Conservation (phyloP, 30 jellyfish, hydroid and myxozoan species). For the Clytia hemisphaerica region DNA sequence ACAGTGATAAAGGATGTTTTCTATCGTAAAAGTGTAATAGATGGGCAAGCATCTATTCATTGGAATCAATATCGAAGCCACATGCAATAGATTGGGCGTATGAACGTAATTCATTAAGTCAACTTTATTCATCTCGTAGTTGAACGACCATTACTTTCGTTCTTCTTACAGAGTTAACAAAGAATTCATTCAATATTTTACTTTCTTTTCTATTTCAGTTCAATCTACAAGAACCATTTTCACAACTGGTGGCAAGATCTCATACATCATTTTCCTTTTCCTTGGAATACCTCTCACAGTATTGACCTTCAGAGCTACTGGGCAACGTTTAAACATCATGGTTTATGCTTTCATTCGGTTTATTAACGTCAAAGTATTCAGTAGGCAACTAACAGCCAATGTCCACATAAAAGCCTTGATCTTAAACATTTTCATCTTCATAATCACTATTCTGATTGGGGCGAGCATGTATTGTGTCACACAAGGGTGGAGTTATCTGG, state of each 20-base stretch:
- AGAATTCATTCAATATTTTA: no score
- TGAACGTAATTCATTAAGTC: no score
- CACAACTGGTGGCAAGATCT: constrained; percentile 60
- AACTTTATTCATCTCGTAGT: no score
- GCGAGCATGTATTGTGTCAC: constrained; percentile 58
- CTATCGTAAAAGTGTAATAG: no score
- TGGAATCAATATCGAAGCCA: no score
- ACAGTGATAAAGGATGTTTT: no score
- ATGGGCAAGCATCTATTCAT: no score
- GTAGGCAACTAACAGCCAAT: constrained; percentile 82
- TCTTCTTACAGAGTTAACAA: no score
- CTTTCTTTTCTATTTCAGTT: constrained; percentile 24
- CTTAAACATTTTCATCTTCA: constrained; percentile 54
- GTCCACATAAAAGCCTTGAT: constrained; percentile 77
- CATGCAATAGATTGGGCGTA: no score
- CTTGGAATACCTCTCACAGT: constrained; percentile 86
- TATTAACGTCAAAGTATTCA: constrained; percentile 72
- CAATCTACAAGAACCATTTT: constrained; percentile 82
- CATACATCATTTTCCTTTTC: constrained; percentile 76
- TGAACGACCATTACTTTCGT: no score
- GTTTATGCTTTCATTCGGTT: constrained; percentile 83
- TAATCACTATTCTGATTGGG: constrained; percentile 44
- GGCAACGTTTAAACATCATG: constrained; percentile 75
- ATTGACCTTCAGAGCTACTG: constrained; percentile 95
- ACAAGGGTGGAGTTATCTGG: constrained; percentile 72